Base-by-base conservation (phyloP, 2,797 vertebrate genomes). In the Coranthus polyacanthus region DNA sequence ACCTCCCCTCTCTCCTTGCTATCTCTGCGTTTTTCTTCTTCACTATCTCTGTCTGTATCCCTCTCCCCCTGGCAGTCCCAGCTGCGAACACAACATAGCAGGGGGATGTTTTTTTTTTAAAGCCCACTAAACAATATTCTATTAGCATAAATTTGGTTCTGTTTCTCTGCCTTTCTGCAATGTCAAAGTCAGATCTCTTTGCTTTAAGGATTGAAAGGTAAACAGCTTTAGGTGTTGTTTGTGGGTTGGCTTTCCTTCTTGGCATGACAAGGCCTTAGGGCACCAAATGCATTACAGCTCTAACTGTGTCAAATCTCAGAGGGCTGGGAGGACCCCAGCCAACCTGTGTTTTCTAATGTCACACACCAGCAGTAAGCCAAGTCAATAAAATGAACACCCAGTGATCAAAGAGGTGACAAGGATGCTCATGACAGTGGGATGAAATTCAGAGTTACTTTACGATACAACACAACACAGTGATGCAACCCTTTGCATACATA, bases 121-220 rank as follows among this genome's bases (percentile, higher is more conserved):
- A 12, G 77, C 81, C 80, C 85, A 82, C 82, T 81, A 89, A 92
- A 94, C 92, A 94, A 94, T 93, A 89, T 85, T 86, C 83, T 85
- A 88, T 90, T 94, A 91, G 93, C 92, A 92, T 88, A 87, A 87
- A 78, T 93, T 92, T 87, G 89, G 85, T 85, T 92, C 83, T 83
- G 72, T 68, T 74, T 80, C 79, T 53, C 66, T 83, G 55, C 79
- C 78, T 88, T 83, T 82, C 78, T 89, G 82, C 85, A 59, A 39
- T 78, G 88, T 89, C 89, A 90, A 94, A 93, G 92, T 82, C 86
- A 90, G 88, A 83, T 92, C 77, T 84, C 79, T 86, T 88, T 81
- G 84, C 85, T 84, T 91, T 87, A 79, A 85, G 75, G 75, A 55
- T 65, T 71, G 91, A 88, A 85, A 93, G 92, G 91, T 79, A 92